A percentile compares a stretch with the other conserved stretches of the same genome.
Conservation (phyloP, 2,113 vertebrate species). For the Nannospalax galili region DNA sequence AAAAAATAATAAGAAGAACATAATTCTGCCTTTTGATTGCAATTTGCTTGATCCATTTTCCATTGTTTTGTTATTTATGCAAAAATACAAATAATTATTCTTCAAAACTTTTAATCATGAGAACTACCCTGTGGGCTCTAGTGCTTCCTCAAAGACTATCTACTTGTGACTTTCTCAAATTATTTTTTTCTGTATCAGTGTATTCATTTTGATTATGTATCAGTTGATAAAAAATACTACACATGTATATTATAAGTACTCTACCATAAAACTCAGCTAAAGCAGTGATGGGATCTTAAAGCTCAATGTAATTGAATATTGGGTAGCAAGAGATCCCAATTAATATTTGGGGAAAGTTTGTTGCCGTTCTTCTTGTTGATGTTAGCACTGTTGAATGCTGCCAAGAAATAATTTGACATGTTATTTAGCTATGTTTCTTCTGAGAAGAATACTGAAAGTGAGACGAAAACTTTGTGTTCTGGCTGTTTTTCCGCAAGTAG, state of each 20-base stretch:
- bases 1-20: background rate
- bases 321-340: background rate
- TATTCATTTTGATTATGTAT: background rate
- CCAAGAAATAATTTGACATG: background rate
- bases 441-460: constrained; percentile 26
- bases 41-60: background rate
- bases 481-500: background rate
- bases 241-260: background rate
- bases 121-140: background rate
- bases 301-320: background rate
- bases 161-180: background rate
- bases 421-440: background rate
- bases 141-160: background rate
- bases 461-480: background rate
- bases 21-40: background rate
- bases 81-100: background rate
- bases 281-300: background rate
- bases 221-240: background rate
- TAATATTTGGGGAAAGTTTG: constrained; percentile 21
- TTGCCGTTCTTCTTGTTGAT: background rate
- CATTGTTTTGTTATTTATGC: background rate
- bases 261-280: background rate
- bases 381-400: background rate
- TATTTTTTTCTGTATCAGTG: background rate
- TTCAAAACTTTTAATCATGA: background rate